These are phyloP conservation scores for Hylaeus volcanicus DNA, from an alignment of 1,140 invertebrate species.

Conservation along the genomic window DNA sequence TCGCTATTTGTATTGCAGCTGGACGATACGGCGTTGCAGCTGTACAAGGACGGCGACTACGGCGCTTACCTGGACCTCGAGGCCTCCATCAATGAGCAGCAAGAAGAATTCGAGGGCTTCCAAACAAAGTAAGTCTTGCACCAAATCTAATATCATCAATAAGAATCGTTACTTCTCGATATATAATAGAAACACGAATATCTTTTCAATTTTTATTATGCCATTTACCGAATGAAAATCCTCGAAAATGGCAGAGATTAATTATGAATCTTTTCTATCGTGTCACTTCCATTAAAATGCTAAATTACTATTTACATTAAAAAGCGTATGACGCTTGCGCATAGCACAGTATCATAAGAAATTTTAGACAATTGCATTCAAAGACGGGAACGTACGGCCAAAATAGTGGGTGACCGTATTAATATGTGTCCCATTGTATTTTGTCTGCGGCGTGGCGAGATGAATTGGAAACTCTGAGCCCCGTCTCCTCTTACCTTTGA, in stretches of 20 bases:
- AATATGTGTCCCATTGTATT: background rate
- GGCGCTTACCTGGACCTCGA: slow-evolving; percentile 98
- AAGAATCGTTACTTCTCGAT: background rate
- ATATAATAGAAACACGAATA: too few species aligned
- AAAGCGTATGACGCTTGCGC: too few species aligned
- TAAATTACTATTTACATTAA: too few species aligned
- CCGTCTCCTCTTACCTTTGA: slow-evolving; percentile 3
- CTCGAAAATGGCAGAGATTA: too few species aligned
- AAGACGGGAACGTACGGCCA: too few species aligned
- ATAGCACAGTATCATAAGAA: too few species aligned
- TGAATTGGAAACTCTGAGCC: background rate
- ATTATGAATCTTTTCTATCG: too few species aligned
- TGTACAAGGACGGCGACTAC: slow-evolving; percentile 98
- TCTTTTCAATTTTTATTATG: too few species aligned
- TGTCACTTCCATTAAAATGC: too few species aligned
- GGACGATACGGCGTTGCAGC: slow-evolving; percentile 96
- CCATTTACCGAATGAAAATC: too few species aligned
- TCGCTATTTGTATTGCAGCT: slow-evolving; percentile 85
- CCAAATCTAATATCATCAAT: background rate
- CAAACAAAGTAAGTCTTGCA: slow-evolving; percentile 91
- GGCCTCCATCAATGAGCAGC: slow-evolving; percentile 95
- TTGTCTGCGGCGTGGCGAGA: background rate
- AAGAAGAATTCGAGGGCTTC: slow-evolving; percentile 97
- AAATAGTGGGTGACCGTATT: too few species aligned
- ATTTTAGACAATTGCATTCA: too few species aligned